These are phyloP conservation scores for Rhinatrema bivittatum DNA, from an alignment of 2,797 vertebrate species.

Conservation along the genomic window DNA sequence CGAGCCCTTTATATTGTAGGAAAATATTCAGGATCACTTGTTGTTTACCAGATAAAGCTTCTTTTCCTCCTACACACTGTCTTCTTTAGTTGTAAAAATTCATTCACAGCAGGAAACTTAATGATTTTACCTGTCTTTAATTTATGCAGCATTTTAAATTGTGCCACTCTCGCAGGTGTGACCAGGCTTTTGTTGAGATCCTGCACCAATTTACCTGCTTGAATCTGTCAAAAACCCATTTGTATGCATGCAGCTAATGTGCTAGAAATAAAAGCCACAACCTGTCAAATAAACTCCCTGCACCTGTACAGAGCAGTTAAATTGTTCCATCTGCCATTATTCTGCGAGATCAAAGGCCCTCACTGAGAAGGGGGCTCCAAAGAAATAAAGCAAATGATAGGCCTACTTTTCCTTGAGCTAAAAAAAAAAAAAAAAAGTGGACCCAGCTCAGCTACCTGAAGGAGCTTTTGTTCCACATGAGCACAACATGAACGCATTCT, in stretches of 20 bases:
- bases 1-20: conserved; percentile 16
- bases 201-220: conserved; percentile 48
- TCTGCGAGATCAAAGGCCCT: conserved; percentile 61
- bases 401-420: conserved; percentile 47
- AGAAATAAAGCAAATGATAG: conserved; percentile 53
- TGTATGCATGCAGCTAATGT: conserved; percentile 51
- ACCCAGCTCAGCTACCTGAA: conserved; percentile 56
- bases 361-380: conserved; percentile 44
- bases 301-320: conserved; percentile 62
- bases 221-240: conserved; percentile 53
- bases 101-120: conserved; percentile 24
- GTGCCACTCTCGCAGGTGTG: conserved; percentile 44
- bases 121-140: conserved; percentile 45
- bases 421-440: conserved; percentile 30
- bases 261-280: conserved; percentile 57
- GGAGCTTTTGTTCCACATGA: conserved; percentile 54
- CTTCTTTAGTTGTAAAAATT: conserved; percentile 21
- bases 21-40: conserved; percentile 21
- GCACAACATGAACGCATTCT: conserved; percentile 52
- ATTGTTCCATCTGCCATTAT: conserved; percentile 59
- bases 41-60: conserved; percentile 29
- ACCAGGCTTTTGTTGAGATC: conserved; percentile 34
- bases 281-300: conserved; percentile 59
- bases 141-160: conserved; percentile 40
- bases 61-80: conserved; percentile 16